These are phyloP conservation scores for Salminus brasiliensis DNA, from an alignment of 2,113 vertebrate genomes.

Conservation along the genomic window DNA sequence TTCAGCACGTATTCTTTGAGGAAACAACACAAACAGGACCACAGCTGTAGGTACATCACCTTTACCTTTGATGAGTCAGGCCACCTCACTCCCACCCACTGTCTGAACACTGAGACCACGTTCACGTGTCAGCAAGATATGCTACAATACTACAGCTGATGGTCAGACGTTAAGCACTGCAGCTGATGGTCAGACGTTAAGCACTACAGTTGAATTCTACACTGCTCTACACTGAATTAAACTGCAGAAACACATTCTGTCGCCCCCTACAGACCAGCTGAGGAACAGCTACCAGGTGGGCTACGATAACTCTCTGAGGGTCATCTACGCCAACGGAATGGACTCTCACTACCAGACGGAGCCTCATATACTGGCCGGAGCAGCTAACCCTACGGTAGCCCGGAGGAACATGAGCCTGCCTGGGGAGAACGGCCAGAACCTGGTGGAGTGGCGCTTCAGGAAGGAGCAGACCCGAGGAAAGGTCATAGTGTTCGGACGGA, in stretches of 20 bases:
- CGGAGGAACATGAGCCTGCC: conserved; percentile 97
- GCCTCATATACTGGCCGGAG: conserved; percentile 92
- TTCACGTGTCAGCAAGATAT: too few species aligned
- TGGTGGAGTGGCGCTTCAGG: conserved; percentile 97
- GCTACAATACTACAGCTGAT: too few species aligned
- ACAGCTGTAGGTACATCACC: neutral
- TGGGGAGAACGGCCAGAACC: conserved; percentile 92
- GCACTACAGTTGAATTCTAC: too few species aligned
- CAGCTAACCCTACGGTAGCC: conserved; percentile 92
- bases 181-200: too few species aligned
- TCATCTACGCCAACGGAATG: conserved; percentile 94
- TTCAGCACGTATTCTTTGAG: neutral
- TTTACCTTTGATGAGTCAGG: neutral
- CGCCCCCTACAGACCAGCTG: conserved; percentile 83
- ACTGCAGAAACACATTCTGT: neutral
- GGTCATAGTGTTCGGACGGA: conserved; percentile 93
- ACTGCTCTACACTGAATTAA: too few species aligned
- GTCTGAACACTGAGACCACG: too few species aligned
- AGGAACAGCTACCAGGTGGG: conserved; percentile 96
- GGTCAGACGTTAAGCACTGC: too few species aligned
- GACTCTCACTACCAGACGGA: conserved; percentile 96
- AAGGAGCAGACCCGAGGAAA: conserved; percentile 95
- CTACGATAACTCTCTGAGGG: conserved; percentile 90
- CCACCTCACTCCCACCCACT: neutral
- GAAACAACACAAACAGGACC: neutral